These are phyloP conservation scores for Spodoptera litura DNA, from an alignment of 1,140 invertebrate species.

Conservation along the genomic window DNA sequence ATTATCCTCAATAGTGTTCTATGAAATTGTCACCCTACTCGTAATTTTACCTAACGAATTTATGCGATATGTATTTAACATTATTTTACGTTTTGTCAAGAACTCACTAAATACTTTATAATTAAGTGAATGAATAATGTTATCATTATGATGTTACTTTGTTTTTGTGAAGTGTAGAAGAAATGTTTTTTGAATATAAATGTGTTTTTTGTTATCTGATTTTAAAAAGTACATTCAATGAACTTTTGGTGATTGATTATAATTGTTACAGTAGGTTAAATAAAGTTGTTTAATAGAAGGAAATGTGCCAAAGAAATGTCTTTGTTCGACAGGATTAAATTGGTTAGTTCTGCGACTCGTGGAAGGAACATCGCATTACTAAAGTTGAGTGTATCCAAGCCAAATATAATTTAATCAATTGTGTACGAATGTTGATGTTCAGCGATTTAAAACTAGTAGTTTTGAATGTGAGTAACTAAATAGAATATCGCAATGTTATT, in stretches of 20 bases:
- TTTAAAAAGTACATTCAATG: too few species aligned
- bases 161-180: neutral
- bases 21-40: constrained; percentile 33
- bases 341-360: too few species aligned
- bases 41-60: constrained; percentile 43
- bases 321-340: too few species aligned
- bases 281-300: neutral
- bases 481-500: constrained; percentile 53
- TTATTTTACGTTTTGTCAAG: constrained; percentile 20
- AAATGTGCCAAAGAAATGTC: neutral
- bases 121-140: constrained; percentile 17
- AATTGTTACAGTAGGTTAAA: neutral
- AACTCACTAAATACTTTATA: neutral
- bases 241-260: too few species aligned
- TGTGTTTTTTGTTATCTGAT: too few species aligned
- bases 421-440: constrained; percentile 16
- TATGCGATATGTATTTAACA: constrained; percentile 21
- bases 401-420: neutral
- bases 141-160: neutral
- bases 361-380: too few species aligned
- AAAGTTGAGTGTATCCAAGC: neutral
- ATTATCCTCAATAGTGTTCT: neutral
- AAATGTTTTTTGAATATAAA: too few species aligned
- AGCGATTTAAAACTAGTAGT: constrained; percentile 38
- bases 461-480: constrained; percentile 54